Evolutionary conservation across 2,888 invertebrate genomes (phyloP).

Genomic region (Gortyna flavago): DNA sequence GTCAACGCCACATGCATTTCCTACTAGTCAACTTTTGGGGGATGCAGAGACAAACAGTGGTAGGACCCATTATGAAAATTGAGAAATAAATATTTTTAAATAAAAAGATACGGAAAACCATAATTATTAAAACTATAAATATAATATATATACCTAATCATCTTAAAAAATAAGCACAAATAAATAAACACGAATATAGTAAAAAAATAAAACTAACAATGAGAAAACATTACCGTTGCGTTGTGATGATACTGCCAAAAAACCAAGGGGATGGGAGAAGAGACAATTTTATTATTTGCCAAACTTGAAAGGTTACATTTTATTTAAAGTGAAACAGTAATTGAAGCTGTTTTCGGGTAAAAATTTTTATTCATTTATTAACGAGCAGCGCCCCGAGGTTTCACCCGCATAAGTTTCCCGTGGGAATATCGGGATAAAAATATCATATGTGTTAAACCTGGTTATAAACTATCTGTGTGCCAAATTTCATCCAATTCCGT

Average conservation of each 20-base stretch:
- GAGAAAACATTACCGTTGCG: not conserved
- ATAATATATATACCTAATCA: not conserved
- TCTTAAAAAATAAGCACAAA: not conserved
- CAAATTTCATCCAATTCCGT: no score
- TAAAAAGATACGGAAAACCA: not conserved
- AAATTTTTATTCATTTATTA: no score
- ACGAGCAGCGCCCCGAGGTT: no score
- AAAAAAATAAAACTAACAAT: no score
- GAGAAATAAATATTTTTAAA: not conserved
- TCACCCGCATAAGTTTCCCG: no score
- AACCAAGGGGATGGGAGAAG: not conserved
- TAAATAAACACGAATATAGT: not conserved
- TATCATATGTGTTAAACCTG: no score
- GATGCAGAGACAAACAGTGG: not conserved
- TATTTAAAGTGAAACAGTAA: no score
- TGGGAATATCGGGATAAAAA: no score
- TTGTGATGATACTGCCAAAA: not conserved
- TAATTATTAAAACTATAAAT: not conserved
- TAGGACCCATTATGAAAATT: not conserved
- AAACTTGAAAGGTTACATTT: not conserved
- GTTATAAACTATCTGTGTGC: no score
- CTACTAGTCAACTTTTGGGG: not conserved
- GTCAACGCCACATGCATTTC: not conserved
- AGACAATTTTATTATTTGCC: not conserved
- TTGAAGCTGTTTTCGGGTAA: no score